These are phyloP conservation scores for Bolborhynchus lineola DNA, from an alignment of 2,113 vertebrate species.

Conservation along the genomic window DNA sequence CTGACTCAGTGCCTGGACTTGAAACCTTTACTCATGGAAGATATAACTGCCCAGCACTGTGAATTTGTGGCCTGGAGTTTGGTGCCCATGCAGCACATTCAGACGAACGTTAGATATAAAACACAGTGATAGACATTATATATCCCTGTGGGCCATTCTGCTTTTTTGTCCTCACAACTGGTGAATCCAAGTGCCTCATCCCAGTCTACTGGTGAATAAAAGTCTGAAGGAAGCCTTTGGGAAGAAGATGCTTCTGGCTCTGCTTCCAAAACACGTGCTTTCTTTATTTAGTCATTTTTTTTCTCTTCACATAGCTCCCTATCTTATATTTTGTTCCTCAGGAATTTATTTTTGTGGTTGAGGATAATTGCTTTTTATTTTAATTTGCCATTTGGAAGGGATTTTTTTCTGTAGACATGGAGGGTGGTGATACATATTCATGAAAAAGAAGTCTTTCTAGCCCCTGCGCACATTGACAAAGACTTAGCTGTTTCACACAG, in stretches of 20 bases:
- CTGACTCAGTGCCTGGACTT: neutral
- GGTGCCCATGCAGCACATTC: neutral
- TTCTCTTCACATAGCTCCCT: neutral
- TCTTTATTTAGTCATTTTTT: slow-evolving; percentile 55
- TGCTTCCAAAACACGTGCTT: slow-evolving; percentile 2
- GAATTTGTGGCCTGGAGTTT: neutral
- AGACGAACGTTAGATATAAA: neutral
- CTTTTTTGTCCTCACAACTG: neutral
- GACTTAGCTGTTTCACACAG: slow-evolving; percentile 78
- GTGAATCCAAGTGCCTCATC: slow-evolving; percentile 30
- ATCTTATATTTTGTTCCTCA: neutral
- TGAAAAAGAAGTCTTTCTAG: slow-evolving; percentile 71
- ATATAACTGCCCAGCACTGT: rapidly evolving
- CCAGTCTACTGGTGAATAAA: slow-evolving; percentile 2
- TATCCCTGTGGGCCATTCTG: neutral
- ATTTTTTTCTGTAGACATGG: slow-evolving; percentile 47
- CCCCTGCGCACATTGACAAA: slow-evolving; percentile 73
- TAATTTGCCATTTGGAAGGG: slow-evolving; percentile 53
- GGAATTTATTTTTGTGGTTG: neutral
- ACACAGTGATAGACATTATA: neutral
- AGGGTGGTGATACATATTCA: slow-evolving; percentile 79
- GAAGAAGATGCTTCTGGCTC: neutral
- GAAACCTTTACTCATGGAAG: neutral
- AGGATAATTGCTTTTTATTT: neutral
- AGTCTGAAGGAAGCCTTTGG: slow-evolving; percentile 38